phyloP scores from a whole-genome alignment of 2,888 invertebrate species.

The Hypomecis punctinalis region DNA sequence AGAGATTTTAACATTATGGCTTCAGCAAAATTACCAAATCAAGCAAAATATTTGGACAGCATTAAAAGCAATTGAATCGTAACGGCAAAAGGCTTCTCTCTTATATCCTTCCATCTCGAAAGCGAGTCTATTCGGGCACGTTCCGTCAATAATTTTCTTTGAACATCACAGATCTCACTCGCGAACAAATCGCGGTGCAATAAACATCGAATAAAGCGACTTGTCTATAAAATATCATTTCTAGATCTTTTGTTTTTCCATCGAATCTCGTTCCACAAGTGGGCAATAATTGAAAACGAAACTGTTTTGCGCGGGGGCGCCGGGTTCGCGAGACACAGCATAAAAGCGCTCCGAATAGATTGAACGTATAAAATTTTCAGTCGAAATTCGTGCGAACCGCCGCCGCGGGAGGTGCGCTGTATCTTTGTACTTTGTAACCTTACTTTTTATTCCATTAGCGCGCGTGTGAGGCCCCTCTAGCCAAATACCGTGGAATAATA shows the following conservation, averaged over 20 bases:
- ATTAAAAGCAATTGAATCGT: conserved; percentile 64
- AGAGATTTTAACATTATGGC: conserved; percentile 51
- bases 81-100: conserved; percentile 58
- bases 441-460: conserved; percentile 85
- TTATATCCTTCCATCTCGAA: conserved; percentile 59
- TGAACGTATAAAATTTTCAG: conserved; percentile 85
- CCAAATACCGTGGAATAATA: conserved; percentile 84
- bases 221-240: conserved; percentile 84
- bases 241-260: conserved; percentile 81
- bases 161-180: conserved; percentile 79
- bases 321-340: conserved; percentile 79
- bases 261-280: conserved; percentile 83
- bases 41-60: conserved; percentile 54
- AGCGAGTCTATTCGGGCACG: conserved; percentile 74
- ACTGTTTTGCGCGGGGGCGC: conserved; percentile 76
- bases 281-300: conserved; percentile 85
- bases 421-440: conserved; percentile 85
- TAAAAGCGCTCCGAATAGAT: conserved; percentile 84
- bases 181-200: conserved; percentile 79
- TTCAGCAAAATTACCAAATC: conserved; percentile 48
- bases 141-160: conserved; percentile 82
- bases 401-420: conserved; percentile 81
- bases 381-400: conserved; percentile 81
- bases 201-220: conserved; percentile 81
- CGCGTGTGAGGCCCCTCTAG: conserved; percentile 81